Conservation (phyloP, 1,140 invertebrate species). For the Arctopsyche grandis region DNA sequence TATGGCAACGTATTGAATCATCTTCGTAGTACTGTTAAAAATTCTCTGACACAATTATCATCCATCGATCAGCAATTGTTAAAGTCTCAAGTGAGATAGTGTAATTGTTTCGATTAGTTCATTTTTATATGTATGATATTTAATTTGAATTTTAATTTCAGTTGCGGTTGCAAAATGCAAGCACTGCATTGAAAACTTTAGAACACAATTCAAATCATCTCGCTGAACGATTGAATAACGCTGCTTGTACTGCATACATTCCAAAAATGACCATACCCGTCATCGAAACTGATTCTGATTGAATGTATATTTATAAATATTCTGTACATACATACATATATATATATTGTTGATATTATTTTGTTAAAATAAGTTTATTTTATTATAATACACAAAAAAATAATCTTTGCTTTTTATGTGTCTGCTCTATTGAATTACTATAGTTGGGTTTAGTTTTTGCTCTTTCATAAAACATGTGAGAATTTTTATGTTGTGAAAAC, state of each 20-base stretch:
- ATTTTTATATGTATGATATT: not conserved
- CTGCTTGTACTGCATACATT: slow-evolving; percentile 9
- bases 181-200: slow-evolving; percentile 7
- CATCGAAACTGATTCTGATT: not conserved
- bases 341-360: not conserved
- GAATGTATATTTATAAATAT: not conserved
- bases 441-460: no score
- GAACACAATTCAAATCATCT: not conserved
- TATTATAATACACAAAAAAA: no score
- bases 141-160: not conserved
- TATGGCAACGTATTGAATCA: not conserved
- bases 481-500: no score
- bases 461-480: no score
- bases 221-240: not conserved
- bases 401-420: no score
- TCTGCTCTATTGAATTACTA: no score
- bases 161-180: slow-evolving; percentile 3
- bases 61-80: slow-evolving; percentile 13
- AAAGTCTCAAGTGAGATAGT: slow-evolving; percentile 8
- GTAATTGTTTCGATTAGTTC: not conserved
- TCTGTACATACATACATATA: not conserved
- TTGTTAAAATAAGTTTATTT: not conserved
- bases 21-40: not conserved
- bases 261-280: slow-evolving; percentile 28
- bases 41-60: slow-evolving; percentile 4